These are phyloP conservation scores for Grapholita molesta DNA, from an alignment of 1,140 invertebrate species.

Conservation along the genomic window DNA sequence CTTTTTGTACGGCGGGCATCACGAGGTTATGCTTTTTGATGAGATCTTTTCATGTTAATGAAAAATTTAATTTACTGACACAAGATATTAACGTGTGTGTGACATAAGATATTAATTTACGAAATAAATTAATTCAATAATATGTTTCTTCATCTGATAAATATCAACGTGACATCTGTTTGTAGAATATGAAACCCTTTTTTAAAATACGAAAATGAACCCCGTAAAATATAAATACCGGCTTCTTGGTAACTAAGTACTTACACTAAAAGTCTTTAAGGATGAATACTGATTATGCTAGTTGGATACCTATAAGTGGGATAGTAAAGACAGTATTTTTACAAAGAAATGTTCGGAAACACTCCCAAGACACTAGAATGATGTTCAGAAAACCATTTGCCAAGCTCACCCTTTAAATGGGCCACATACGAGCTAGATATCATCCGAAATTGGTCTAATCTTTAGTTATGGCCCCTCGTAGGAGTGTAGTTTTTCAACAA, in stretches of 20 bases:
- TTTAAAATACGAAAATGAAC: no score
- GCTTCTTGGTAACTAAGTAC: no score
- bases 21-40: not conserved
- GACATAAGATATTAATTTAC: no score
- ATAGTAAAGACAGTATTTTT: not conserved
- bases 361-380: constrained; percentile 30
- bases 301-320: no score
- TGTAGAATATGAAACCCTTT: no score
- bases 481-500: constrained; percentile 34
- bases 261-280: not conserved
- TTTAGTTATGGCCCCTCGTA: constrained; percentile 40
- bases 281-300: constrained; percentile 16
- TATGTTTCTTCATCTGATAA: no score
- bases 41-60: not conserved
- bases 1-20: no score
- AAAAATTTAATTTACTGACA: not conserved
- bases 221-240: no score
- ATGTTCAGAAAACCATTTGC: constrained; percentile 46
- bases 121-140: no score
- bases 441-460: constrained; percentile 46
- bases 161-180: no score
- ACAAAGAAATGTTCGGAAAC: not conserved
- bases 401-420: constrained; percentile 36
- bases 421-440: constrained; percentile 29
- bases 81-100: no score